These are phyloP conservation scores for Gobius niger DNA, from an alignment of 2,113 vertebrate genomes.

Conservation along the genomic window DNA sequence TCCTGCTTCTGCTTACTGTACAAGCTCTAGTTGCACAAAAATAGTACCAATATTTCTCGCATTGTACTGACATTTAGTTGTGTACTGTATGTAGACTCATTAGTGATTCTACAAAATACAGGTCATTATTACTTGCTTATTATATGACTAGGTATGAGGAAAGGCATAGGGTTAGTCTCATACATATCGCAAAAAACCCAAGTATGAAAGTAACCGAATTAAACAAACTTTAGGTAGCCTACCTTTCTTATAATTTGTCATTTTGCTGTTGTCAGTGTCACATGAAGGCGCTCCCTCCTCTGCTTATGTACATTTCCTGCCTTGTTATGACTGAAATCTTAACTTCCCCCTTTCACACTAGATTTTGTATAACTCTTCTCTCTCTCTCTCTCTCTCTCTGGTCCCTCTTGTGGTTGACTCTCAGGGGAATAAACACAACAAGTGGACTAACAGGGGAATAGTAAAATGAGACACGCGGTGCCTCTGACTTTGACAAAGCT, in stretches of 20 bases:
- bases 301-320: conserved; percentile 26
- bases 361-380: no score
- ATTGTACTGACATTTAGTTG: not conserved
- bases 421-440: not conserved
- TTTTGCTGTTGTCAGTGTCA: conserved; percentile 11
- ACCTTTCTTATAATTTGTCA: conserved; percentile 34
- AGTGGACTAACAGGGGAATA: not conserved
- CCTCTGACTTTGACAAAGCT: not conserved
- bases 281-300: not conserved
- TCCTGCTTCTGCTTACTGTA: not conserved
- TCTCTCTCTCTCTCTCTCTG: not conserved
- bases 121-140: no score
- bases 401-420: not conserved
- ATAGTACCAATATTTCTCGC: not conserved
- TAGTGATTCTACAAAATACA: no score
- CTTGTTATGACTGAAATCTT: conserved; percentile 12
- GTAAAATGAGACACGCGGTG: not conserved
- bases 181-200: no score
- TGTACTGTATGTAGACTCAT: not conserved
- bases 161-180: no score
- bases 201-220: not conserved
- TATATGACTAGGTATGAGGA: no score
- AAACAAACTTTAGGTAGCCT: conserved; percentile 33
- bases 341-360: conserved; percentile 54
- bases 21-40: not conserved